A percentile compares a stretch with the other conserved stretches of the same genome.
Evolutionary conservation across 2,113 vertebrate genomes (phyloP).

Genomic region (Galbula dea): DNA sequence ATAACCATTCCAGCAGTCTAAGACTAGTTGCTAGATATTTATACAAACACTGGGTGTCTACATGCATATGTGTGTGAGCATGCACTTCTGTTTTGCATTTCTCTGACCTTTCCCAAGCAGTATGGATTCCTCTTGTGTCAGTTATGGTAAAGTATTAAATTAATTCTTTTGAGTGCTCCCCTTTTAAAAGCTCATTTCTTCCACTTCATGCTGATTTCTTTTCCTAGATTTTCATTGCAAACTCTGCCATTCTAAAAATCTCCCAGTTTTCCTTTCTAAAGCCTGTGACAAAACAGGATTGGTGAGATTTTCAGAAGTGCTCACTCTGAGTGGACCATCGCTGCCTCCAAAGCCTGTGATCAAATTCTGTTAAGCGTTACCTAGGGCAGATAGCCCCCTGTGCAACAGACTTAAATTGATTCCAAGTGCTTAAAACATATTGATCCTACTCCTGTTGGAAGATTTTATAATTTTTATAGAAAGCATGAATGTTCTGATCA

Average conservation of each 20-base stretch:
- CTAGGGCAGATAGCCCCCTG: background rate
- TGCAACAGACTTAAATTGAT: background rate
- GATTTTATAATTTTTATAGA: background rate
- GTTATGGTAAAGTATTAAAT: background rate
- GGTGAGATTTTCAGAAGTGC: background rate
- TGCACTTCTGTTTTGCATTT: background rate
- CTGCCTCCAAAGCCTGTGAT: background rate
- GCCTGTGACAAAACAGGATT: background rate
- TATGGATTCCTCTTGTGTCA: background rate
- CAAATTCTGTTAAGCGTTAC: background rate
- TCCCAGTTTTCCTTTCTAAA: background rate
- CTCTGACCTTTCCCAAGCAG: background rate
- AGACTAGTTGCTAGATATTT: background rate
- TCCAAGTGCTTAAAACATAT: background rate
- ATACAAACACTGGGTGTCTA: background rate
- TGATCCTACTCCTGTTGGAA: background rate
- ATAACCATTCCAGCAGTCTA: background rate
- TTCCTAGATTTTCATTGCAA: background rate
- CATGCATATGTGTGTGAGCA: background rate
- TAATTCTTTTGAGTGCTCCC: background rate
- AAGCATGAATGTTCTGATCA: background rate
- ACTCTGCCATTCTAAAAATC: background rate
- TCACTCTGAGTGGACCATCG: accelerated
- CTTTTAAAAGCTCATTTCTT: background rate
- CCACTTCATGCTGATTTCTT: background rate